These are phyloP conservation scores for Calliopsis andreniformis DNA, from an alignment of 1,140 invertebrate genomes.

Conservation along the genomic window DNA sequence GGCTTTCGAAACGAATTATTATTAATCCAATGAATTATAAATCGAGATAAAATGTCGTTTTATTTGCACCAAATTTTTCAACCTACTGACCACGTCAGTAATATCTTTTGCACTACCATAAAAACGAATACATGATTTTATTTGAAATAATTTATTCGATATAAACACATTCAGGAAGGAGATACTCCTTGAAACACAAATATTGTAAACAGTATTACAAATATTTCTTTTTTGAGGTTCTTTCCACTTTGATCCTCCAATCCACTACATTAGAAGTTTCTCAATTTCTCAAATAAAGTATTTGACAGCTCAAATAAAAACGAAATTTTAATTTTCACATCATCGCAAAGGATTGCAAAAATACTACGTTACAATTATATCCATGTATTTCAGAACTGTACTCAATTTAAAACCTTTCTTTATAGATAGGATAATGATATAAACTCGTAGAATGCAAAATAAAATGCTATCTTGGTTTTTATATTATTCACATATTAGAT, in stretches of 20 bases:
- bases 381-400: constrained; percentile 56
- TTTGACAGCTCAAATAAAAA: not conserved
- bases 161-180: no score
- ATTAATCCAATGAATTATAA: no score
- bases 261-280: not conserved
- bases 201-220: no score
- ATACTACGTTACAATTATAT: constrained; percentile 38
- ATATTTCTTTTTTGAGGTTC: not conserved
- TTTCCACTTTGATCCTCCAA: not conserved
- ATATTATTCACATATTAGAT: not conserved
- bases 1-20: no score
- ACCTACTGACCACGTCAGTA: no score
- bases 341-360: constrained; percentile 24
- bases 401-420: constrained; percentile 37
- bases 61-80: no score
- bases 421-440: constrained; percentile 18
- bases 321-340: not conserved
- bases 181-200: no score
- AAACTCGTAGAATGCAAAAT: constrained; percentile 35
- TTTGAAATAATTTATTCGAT: no score
- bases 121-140: no score
- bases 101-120: no score
- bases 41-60: no score
- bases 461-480: constrained; percentile 36
- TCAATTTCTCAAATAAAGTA: not conserved